Conservation (phyloP, 2,888 invertebrate species). For the Prosapia bicincta region DNA sequence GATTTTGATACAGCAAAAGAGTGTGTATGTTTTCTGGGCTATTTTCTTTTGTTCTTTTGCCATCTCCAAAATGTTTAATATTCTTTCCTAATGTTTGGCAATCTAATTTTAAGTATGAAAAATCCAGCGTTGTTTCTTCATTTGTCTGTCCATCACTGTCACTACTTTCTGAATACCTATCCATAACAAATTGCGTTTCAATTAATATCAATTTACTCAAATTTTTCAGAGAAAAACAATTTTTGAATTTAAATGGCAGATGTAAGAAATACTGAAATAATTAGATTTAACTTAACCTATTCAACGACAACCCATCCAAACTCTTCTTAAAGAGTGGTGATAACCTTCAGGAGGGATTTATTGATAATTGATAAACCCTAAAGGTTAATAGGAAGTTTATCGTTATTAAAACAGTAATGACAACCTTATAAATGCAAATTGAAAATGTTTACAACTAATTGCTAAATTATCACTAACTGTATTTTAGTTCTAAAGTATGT, state of each 20-base stretch:
- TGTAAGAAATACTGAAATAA: not conserved
- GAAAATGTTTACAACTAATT: no score
- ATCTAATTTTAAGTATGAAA: conserved; percentile 60
- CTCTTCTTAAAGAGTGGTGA: not conserved
- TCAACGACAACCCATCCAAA: not conserved
- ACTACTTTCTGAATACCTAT: conserved; percentile 64
- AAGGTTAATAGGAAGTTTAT: no score
- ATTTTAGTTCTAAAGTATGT: no score
- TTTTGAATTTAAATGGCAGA: no score
- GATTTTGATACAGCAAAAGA: conserved; percentile 83
- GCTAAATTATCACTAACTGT: no score
- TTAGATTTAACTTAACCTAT: not conserved
- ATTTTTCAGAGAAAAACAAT: no score
- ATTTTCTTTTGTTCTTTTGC: conserved; percentile 53
- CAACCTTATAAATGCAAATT: no score
- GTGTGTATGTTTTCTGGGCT: conserved; percentile 62
- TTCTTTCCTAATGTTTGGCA: conserved; percentile 58
- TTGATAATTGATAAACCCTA: no score
- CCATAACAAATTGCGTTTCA: not conserved
- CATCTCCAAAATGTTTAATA: conserved; percentile 45
- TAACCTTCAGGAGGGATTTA: no score
- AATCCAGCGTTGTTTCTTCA: conserved; percentile 62
- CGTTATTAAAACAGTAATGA: no score
- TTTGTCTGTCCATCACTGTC: conserved; percentile 68
- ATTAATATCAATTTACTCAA: no score